Base-by-base conservation (phyloP, 1,140 invertebrate genomes). In the Pissodes strobi region DNA sequence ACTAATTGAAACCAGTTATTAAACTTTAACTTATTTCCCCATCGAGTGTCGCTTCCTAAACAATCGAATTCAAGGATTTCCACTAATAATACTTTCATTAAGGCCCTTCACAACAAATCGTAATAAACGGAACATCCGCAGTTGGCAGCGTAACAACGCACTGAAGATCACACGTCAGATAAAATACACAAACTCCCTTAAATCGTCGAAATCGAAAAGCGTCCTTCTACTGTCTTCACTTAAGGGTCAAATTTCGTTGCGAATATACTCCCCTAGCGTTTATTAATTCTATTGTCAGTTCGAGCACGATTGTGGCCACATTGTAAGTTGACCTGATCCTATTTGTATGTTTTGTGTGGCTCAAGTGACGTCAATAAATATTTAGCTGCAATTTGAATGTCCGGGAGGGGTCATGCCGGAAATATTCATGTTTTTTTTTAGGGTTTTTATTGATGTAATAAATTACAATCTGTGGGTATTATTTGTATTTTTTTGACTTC, bases 291-390 rank as follows among this genome's bases (percentile, higher is more conserved):
- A 71, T 70, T 70, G 69, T 63, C 39, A 64, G 58, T 67, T 63
- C 38, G 53, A 62, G 63, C 57, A 69, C 68, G 67, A 62, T 71
- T 62, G 64, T 71, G 67, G 64, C 69, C 69, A 71, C 69, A 71
- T 67, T 71, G 69, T 69, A 67, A 71, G 52, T 64, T 71, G 68
- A 71, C 68, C 69, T 71, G 60, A 71, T 71, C 69, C 69, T 71
- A 71, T 71, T 71, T 71, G 69, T 71, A 69, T 62, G 67, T 69
- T 71, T 71, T 71, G 69, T 71, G 51, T 68, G 53, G 53, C 46
- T 65, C 56, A 61, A 61, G 66, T 69, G 67, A 59, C 56, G 68
- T 71, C 68, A 67, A 71, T 71, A 71, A 69, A 69, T 67, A 69
- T 71, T 69, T 69, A 67, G 51, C 55, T 62, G 38, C 9, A 48